These are phyloP conservation scores for Apodemia duryi DNA, from an alignment of 2,888 invertebrate genomes.

Conservation along the genomic window DNA sequence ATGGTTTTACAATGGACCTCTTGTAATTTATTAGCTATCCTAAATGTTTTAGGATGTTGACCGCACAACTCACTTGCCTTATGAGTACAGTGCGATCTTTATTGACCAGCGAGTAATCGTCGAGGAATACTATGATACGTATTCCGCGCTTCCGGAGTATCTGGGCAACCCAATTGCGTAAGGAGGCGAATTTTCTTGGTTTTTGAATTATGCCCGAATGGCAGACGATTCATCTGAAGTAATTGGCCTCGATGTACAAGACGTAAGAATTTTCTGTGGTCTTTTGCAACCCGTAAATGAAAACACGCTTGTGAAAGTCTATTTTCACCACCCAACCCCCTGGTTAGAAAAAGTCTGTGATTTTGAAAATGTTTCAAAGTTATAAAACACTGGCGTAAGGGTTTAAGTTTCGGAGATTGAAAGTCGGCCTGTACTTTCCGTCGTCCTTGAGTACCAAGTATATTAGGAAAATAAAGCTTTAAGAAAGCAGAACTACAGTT, in stretches of 20 bases:
- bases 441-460: neutral
- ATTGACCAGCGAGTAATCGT: no score
- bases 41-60: no score
- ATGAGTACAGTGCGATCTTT: no score
- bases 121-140: no score
- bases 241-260: conserved; percentile 2
- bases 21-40: no score
- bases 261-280: neutral
- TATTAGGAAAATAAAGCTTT: neutral
- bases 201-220: conserved; percentile 23
- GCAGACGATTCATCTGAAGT: conserved; percentile 17
- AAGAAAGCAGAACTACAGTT: no score
- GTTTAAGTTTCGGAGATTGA: no score
- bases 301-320: conserved; percentile 5
- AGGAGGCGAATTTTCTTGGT: neutral
- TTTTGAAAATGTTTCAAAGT: neutral
- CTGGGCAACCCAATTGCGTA: no score
- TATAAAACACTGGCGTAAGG: neutral
- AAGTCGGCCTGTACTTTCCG: neutral
- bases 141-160: neutral
- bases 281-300: conserved; percentile 1
- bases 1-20: neutral
- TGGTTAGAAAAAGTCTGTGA: neutral
- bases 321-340: conserved; percentile 5
- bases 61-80: no score